Conservation (phyloP, 1,140 invertebrate genomes). For the Nephotettix cincticeps region DNA sequence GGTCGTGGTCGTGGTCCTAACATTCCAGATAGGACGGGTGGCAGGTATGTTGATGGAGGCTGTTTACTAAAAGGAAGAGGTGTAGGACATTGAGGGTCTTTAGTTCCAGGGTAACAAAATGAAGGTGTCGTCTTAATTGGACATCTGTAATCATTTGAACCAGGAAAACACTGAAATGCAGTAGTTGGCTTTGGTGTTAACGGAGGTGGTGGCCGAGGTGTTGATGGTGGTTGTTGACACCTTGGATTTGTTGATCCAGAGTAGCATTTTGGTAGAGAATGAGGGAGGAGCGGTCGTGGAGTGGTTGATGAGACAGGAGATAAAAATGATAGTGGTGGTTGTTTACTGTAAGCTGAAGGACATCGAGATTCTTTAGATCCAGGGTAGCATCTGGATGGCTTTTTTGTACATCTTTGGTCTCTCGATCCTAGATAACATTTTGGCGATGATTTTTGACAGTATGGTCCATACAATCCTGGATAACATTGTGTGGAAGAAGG, state of each 20-base stretch:
- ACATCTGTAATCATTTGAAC: conserved; percentile 47
- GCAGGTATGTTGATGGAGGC: conserved; percentile 29
- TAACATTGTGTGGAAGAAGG: conserved; percentile 35
- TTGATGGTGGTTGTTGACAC: conserved; percentile 34
- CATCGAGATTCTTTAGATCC: conserved; percentile 46
- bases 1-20: conserved; percentile 39
- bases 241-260: conserved; percentile 41
- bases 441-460: conserved; percentile 38
- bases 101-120: conserved; percentile 45
- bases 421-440: conserved; percentile 44
- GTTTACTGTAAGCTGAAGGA: conserved; percentile 38
- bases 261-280: conserved; percentile 28
- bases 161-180: conserved; percentile 45
- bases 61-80: conserved; percentile 34
- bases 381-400: conserved; percentile 43
- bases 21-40: conserved; percentile 31
- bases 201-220: conserved; percentile 41
- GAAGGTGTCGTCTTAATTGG: conserved; percentile 35
- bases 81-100: conserved; percentile 46
- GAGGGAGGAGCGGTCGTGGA: conserved; percentile 40
- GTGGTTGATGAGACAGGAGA: conserved; percentile 38
- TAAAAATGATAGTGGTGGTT: conserved; percentile 41
- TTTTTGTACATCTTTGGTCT: conserved; percentile 44
- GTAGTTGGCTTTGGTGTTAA: too few relatives aligned
- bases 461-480: conserved; percentile 41